Evolutionary conservation across 2,113 vertebrate species (phyloP).

Genomic region (Microtus ochrogaster): DNA sequence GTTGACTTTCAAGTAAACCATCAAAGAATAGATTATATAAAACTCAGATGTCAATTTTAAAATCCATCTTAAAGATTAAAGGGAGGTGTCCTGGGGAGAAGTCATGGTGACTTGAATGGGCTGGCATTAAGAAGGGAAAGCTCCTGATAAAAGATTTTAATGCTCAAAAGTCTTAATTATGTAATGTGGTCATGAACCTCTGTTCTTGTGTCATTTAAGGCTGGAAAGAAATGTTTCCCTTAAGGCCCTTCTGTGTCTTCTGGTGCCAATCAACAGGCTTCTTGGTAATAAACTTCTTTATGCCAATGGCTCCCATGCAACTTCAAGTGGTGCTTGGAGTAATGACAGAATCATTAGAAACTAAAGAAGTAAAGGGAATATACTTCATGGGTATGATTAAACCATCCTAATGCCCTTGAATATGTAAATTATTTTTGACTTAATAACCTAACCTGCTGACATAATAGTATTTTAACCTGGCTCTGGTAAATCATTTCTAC

Average conservation of each 20-base stretch:
- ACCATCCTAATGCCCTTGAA: slow-evolving; percentile 64
- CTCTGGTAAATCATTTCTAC: slow-evolving; percentile 41
- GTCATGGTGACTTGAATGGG: slow-evolving; percentile 60
- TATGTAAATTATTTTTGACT: slow-evolving; percentile 65
- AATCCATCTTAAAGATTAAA: slow-evolving; percentile 75
- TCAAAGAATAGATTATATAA: slow-evolving; percentile 66
- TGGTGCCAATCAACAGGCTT: slow-evolving; percentile 61
- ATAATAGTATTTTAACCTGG: slow-evolving; percentile 62
- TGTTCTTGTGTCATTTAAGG: slow-evolving; percentile 51
- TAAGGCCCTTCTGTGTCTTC: slow-evolving; percentile 72
- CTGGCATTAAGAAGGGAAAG: slow-evolving; percentile 58
- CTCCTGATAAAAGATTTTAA: slow-evolving; percentile 63
- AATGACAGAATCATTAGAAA: slow-evolving; percentile 68
- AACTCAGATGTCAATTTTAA: slow-evolving; percentile 69
- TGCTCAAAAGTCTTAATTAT: slow-evolving; percentile 58
- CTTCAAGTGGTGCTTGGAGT: slow-evolving; percentile 70
- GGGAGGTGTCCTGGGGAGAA: slow-evolving; percentile 53
- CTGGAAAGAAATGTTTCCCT: slow-evolving; percentile 70
- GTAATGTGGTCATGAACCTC: slow-evolving; percentile 54
- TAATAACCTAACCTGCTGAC: slow-evolving; percentile 54
- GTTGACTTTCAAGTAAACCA: slow-evolving; percentile 74
- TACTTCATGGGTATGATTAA: slow-evolving; percentile 67
- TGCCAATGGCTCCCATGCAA: slow-evolving; percentile 42
- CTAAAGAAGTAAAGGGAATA: slow-evolving; percentile 61
- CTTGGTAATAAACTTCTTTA: slow-evolving; percentile 68